Conservation (phyloP, 2,797 vertebrate genomes). For the Halcyon smyrnensis region DNA sequence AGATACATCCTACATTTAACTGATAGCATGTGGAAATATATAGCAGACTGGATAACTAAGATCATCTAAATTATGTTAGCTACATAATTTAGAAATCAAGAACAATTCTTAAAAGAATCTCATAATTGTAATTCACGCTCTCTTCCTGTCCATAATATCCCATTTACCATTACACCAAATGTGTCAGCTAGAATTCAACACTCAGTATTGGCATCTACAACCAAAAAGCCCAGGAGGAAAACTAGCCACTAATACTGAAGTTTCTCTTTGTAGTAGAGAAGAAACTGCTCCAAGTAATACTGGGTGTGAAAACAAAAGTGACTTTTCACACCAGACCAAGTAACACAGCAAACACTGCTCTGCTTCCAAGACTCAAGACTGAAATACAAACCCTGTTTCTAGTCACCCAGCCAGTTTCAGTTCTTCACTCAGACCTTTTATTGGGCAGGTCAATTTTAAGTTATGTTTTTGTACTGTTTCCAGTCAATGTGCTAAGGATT, state of each 20-base stretch:
- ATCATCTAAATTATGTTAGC: neutral
- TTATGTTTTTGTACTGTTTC: neutral
- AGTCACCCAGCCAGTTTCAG: neutral
- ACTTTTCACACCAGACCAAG: neutral
- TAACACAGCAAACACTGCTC: neutral
- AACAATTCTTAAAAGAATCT: neutral
- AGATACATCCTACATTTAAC: neutral
- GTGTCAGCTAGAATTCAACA: neutral
- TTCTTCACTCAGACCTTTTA: neutral
- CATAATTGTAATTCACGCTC: neutral
- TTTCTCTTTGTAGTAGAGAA: neutral
- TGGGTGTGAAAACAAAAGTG: neutral
- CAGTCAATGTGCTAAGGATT: neutral
- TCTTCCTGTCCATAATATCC: neutral
- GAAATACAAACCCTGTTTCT: neutral
- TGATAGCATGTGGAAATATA: neutral
- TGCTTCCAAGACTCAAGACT: neutral
- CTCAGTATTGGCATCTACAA: neutral
- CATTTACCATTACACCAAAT: neutral
- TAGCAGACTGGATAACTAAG: neutral
- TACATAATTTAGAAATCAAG: neutral
- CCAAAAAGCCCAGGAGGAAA: neutral
- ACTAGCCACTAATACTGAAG: neutral
- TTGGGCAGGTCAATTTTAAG: fast-evolving
- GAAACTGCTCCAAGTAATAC: neutral